phyloP scores from a whole-genome alignment of 2,888 invertebrate species.

The Cheilosia grossa region DNA sequence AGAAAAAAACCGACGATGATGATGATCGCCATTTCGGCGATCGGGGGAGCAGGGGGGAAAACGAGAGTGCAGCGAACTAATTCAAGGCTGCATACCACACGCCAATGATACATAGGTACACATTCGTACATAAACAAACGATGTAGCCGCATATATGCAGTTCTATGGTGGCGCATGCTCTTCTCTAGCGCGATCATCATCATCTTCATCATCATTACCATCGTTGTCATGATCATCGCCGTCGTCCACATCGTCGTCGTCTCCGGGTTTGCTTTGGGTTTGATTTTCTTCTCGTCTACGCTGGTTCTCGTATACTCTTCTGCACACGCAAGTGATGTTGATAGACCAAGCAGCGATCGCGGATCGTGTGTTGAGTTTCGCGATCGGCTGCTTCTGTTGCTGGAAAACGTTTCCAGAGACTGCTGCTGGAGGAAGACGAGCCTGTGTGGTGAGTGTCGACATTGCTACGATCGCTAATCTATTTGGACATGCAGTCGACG shows the following conservation, averaged over 20 bases:
- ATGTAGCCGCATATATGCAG: conserved; percentile 60
- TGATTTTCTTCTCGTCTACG: conserved; percentile 43
- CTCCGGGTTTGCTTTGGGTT: conserved; percentile 47
- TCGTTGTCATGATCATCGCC: background rate
- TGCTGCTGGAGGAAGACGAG: conserved; percentile 36
- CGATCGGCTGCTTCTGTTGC: conserved; percentile 22
- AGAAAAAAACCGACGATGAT: background rate
- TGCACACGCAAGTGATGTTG: conserved; percentile 23
- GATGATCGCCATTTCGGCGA: conserved; percentile 57
- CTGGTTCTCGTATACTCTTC: conserved; percentile 19
- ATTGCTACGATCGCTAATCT: conserved; percentile 70
- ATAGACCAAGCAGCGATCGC: conserved; percentile 25
- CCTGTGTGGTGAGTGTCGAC: conserved; percentile 61
- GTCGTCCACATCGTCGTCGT: background rate
- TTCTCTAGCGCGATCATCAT: conserved; percentile 61
- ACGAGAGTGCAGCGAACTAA: conserved; percentile 84
- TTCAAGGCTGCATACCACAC: conserved; percentile 84
- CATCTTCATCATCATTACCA: conserved; percentile 47
- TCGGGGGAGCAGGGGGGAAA: conserved; percentile 59
- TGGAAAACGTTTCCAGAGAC: conserved; percentile 14
- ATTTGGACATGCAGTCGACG: conserved; percentile 62
- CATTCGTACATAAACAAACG: conserved; percentile 44
- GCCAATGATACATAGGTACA: conserved; percentile 71
- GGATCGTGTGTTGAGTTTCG: conserved; percentile 50
- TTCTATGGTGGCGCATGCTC: conserved; percentile 74